Conservation (phyloP, 2,797 vertebrate species). For the Astyanax mexicanus region DNA sequence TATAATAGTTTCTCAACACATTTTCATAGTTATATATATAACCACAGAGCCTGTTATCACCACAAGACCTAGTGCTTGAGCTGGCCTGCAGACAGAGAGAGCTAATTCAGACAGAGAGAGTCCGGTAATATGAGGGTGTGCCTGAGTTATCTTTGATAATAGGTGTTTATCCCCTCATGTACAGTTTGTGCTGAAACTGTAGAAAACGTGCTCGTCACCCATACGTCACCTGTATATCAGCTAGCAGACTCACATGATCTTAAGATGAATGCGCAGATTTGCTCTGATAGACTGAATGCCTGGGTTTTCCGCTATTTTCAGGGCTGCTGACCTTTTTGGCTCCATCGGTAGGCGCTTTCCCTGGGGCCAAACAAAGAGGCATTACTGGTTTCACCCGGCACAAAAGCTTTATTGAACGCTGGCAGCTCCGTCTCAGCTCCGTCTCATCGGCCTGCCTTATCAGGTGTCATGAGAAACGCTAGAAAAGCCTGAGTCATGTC, state of each 20-base stretch:
- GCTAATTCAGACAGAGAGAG: conserved; percentile 16
- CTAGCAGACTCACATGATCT: neutral
- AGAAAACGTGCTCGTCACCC: conserved; percentile 15
- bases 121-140: conserved; percentile 26
- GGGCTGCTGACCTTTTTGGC: conserved; percentile 45
- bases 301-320: conserved; percentile 37
- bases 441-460: conserved; percentile 47
- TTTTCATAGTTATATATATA: conserved; percentile 36
- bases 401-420: conserved; percentile 59
- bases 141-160: no score
- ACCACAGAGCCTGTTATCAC: conserved; percentile 16
- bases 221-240: neutral
- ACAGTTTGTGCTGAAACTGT: neutral
- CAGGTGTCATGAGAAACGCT: conserved; percentile 52
- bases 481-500: conserved; percentile 29
- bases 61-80: conserved; percentile 7
- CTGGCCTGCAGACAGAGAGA: conserved; percentile 9
- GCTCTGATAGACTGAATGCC: neutral
- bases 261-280: conserved; percentile 11
- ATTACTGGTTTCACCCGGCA: conserved; percentile 37
- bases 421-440: conserved; percentile 29
- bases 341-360: conserved; percentile 54
- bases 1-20: conserved; percentile 13
- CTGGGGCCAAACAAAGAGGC: conserved; percentile 38
- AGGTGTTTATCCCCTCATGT: neutral